Evolutionary conservation across 1,140 invertebrate species (phyloP).

Genomic region (Augochlora pura): DNA sequence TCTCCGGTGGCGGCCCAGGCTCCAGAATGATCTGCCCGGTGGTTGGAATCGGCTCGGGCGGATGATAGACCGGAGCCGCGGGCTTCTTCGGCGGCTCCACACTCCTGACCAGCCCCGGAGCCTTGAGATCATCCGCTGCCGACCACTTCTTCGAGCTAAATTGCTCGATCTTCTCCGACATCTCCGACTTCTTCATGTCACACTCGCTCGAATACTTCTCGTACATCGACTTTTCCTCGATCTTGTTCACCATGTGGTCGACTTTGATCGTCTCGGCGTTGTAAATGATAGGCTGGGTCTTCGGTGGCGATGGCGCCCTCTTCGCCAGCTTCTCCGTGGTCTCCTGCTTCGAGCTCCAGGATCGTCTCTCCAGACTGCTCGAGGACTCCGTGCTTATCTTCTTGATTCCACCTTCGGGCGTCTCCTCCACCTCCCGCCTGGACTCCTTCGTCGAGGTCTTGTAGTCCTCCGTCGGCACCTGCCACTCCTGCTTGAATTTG

Average conservation of each 20-base stretch:
- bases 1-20: conserved; percentile 84
- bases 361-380: conserved; percentile 70
- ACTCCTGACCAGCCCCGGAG: conserved; percentile 80
- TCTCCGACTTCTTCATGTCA: conserved; percentile 71
- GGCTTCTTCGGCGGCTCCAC: conserved; percentile 67
- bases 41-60: conserved; percentile 27
- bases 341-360: conserved; percentile 72
- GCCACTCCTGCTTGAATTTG: conserved; percentile 70
- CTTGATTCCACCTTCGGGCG: conserved; percentile 67
- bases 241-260: conserved; percentile 75
- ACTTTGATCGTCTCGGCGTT: conserved; percentile 79
- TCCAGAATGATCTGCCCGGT: conserved; percentile 73
- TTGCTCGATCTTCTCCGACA: conserved; percentile 74
- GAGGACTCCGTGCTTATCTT: conserved; percentile 74
- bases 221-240: conserved; percentile 71
- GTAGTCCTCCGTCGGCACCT: conserved; percentile 66
- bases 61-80: conserved; percentile 63
- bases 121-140: conserved; percentile 78
- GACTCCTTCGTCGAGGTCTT: conserved; percentile 72
- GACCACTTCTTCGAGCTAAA: conserved; percentile 77
- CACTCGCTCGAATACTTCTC: conserved; percentile 74
- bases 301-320: conserved; percentile 54
- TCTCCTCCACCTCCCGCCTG: conserved; percentile 69
- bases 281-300: conserved; percentile 73
- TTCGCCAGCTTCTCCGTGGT: conserved; percentile 62